These are phyloP conservation scores for Prolemur simus DNA, from an alignment of 2,113 vertebrate genomes.

Conservation along the genomic window DNA sequence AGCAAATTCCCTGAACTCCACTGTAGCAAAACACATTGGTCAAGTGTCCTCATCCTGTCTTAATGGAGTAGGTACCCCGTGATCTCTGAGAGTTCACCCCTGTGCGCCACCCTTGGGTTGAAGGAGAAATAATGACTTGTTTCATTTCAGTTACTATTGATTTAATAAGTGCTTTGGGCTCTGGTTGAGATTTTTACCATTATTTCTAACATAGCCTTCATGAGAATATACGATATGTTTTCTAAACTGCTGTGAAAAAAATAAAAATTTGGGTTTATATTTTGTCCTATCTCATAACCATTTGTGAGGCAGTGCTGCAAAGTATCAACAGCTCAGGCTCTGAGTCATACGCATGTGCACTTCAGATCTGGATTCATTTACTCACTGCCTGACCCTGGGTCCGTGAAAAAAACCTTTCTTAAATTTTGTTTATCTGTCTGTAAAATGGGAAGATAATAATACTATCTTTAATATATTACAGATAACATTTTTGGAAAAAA, in stretches of 20 bases:
- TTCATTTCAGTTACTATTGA: background rate
- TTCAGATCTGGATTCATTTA: background rate
- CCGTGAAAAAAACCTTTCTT: background rate
- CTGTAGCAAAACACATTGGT: background rate
- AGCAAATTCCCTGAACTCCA: background rate
- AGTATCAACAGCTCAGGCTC: background rate
- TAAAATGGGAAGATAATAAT: background rate
- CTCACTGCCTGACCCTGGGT: background rate
- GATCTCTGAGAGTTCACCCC: background rate
- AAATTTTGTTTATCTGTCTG: background rate
- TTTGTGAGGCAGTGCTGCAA: background rate
- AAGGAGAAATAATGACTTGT: background rate
- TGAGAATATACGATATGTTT: background rate
- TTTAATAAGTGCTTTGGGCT: background rate
- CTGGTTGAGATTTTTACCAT: background rate
- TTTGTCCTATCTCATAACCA: background rate
- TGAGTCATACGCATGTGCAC: background rate
- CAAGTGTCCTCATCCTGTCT: background rate
- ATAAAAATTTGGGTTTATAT: background rate
- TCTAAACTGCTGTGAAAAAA: background rate
- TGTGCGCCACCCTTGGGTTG: background rate
- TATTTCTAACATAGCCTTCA: background rate
- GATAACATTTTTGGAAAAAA: background rate
- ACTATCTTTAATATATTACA: background rate
- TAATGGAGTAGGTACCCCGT: background rate